phyloP scores from a whole-genome alignment of 2,113 vertebrate genomes.

The Equus quagga region DNA sequence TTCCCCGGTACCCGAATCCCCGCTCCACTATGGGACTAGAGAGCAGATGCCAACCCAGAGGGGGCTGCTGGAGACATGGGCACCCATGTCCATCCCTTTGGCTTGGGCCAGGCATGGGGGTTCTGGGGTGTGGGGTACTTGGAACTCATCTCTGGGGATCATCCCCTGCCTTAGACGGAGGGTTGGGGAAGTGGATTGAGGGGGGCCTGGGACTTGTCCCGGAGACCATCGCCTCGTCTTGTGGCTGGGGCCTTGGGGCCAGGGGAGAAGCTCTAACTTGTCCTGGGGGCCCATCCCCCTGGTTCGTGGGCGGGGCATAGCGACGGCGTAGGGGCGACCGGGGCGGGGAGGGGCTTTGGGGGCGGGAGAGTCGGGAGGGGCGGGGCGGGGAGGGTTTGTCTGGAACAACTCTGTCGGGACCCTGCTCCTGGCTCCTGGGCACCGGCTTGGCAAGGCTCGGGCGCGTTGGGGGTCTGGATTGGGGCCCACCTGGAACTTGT shows the following conservation, averaged over 20 bases:
- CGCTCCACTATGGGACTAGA: accelerated
- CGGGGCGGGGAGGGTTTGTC: not conserved
- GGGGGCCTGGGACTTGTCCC: not conserved
- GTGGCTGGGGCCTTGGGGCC: too few species aligned
- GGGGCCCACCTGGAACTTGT: constrained; percentile 91
- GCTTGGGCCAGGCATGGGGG: not conserved
- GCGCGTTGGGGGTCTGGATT: accelerated
- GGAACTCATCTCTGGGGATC: not conserved
- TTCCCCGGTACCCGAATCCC: accelerated
- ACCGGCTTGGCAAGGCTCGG: too few species aligned
- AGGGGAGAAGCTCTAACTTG: not conserved
- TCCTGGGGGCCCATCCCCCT: not conserved
- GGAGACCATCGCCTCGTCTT: not conserved
- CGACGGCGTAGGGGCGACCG: not conserved
- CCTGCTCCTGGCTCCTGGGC: accelerated
- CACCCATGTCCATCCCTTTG: accelerated
- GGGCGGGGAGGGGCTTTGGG: not conserved
- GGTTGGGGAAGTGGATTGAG: too few species aligned
- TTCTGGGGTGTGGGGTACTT: too few species aligned
- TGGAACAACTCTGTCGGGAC: not conserved
- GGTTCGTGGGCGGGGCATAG: not conserved
- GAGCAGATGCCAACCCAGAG: not conserved
- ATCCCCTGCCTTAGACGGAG: not conserved
- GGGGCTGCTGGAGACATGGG: not conserved
- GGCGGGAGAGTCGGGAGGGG: not conserved